These are phyloP conservation scores for Sorex araneus DNA, from an alignment of 2,113 vertebrate species.

Conservation along the genomic window DNA sequence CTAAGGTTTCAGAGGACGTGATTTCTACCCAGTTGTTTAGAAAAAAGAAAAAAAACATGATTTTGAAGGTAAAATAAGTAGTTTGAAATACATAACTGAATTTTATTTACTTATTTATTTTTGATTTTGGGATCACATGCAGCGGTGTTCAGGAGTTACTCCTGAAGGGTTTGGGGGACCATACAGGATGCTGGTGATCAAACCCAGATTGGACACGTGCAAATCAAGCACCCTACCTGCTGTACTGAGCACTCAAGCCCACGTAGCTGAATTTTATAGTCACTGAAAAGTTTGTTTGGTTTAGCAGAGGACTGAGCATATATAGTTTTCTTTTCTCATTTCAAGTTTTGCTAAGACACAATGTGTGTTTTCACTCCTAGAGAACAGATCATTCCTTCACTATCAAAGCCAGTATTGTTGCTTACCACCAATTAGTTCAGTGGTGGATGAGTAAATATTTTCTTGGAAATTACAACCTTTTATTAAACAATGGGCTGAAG, in stretches of 20 bases:
- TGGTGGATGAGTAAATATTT: slow-evolving; percentile 26
- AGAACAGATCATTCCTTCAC: slow-evolving; percentile 12
- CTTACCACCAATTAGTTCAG: slow-evolving; percentile 6
- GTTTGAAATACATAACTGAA: slow-evolving; percentile 40
- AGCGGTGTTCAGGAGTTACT: too few species aligned
- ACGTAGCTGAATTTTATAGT: slow-evolving; percentile 13
- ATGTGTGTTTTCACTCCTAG: slow-evolving; percentile 57
- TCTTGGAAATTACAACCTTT: slow-evolving; percentile 48
- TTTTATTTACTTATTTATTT: not conserved
- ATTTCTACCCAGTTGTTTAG: slow-evolving; percentile 23
- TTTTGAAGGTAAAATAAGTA: slow-evolving; percentile 50
- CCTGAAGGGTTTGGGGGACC: too few species aligned
- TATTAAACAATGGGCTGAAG: slow-evolving; percentile 58
- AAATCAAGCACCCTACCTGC: too few species aligned
- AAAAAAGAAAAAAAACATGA: slow-evolving; percentile 1
- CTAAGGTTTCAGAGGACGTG: slow-evolving; percentile 51
- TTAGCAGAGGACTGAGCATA: slow-evolving; percentile 50
- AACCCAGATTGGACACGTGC: too few species aligned
- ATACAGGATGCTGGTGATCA: too few species aligned
- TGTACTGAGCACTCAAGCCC: not conserved
- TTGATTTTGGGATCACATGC: too few species aligned
- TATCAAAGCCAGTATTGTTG: slow-evolving; percentile 52
- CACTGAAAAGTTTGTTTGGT: not conserved
- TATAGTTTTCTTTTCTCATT: not conserved
- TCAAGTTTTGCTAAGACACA: not conserved